Evolutionary conservation across 2,113 vertebrate species (phyloP).

Genomic region (Lampris incognitus): DNA sequence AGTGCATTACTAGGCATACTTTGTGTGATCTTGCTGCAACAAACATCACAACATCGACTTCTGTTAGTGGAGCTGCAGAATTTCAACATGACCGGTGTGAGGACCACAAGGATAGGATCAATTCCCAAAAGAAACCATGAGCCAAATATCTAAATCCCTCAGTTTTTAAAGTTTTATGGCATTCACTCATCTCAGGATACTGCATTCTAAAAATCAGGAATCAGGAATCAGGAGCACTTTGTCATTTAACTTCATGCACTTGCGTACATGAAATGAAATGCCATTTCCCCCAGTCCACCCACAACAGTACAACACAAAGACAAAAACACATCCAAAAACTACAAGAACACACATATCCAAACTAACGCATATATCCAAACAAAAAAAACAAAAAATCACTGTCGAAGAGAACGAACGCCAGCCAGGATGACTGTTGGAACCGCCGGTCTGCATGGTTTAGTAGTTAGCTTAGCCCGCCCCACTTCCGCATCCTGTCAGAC

Average conservation of each 20-base stretch:
- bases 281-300: too few relatives aligned
- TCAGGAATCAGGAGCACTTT: background rate
- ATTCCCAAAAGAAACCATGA: constrained; percentile 42
- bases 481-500: too few relatives aligned
- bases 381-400: too few relatives aligned
- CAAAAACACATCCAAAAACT: too few relatives aligned
- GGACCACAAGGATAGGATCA: constrained; percentile 16
- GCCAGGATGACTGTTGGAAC: too few relatives aligned
- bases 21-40: constrained; percentile 24
- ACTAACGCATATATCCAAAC: too few relatives aligned
- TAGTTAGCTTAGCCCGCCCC: too few relatives aligned
- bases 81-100: constrained; percentile 15
- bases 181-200: constrained; percentile 8
- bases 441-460: too few relatives aligned
- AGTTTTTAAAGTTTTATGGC: constrained; percentile 16
- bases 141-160: constrained; percentile 16
- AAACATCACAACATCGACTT: constrained; percentile 28
- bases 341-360: background rate
- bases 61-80: constrained; percentile 35
- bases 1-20: constrained; percentile 27
- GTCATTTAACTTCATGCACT: too few relatives aligned
- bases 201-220: background rate
- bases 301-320: background rate
- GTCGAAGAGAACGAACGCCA: too few relatives aligned
- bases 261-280: too few relatives aligned